These are phyloP conservation scores for Sebastolobus altivelis DNA, from an alignment of 2,797 vertebrate species.

Conservation along the genomic window DNA sequence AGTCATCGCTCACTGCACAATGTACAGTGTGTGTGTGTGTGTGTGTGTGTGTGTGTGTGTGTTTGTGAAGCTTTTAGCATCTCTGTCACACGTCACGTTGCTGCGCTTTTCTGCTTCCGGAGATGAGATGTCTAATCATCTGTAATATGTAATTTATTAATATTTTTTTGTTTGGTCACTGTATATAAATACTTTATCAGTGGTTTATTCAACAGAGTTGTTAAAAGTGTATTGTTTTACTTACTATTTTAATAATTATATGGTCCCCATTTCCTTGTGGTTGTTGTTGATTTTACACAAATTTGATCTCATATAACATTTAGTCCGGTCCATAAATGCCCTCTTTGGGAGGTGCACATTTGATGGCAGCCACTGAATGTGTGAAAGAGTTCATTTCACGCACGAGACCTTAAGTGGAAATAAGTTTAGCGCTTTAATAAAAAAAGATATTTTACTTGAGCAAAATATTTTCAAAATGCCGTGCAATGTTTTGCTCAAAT, in stretches of 20 bases:
- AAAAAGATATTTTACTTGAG: too few species aligned
- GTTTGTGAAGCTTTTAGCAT: conserved; percentile 1
- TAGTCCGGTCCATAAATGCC: too few species aligned
- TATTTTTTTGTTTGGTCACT: neutral
- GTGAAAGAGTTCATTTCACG: too few species aligned
- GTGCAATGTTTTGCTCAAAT: neutral
- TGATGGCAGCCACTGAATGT: too few species aligned
- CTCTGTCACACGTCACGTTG: neutral
- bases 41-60: neutral
- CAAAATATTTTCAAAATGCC: too few species aligned
- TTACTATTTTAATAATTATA: neutral
- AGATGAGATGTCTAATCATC: neutral
- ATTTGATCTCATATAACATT: too few species aligned
- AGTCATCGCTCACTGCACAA: conserved; percentile 42
- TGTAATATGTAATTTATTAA: neutral
- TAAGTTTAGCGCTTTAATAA: too few species aligned
- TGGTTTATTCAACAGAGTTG: neutral
- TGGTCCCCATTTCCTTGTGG: neutral
- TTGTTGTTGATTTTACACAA: neutral
- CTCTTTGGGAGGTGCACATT: too few species aligned
- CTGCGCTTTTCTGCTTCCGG: neutral
- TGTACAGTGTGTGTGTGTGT: conserved; percentile 37
- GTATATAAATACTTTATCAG: neutral
- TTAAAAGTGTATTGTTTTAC: too few species aligned
- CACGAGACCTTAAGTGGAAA: too few species aligned